These are phyloP conservation scores for Leptocoma aspasia DNA, from an alignment of 2,113 vertebrate species.

Conservation along the genomic window DNA sequence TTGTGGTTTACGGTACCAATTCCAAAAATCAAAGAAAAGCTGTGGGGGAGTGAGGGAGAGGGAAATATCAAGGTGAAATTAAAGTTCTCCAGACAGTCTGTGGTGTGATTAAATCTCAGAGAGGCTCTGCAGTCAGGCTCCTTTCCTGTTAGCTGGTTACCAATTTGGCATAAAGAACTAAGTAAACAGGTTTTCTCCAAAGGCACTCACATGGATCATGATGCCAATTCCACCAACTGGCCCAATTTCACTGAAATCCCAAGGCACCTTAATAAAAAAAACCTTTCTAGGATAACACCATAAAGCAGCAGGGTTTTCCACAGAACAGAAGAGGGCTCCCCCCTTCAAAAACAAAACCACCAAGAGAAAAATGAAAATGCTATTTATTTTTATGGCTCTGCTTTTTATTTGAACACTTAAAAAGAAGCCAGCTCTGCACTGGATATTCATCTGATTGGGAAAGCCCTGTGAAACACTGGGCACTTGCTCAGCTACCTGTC, in stretches of 20 bases:
- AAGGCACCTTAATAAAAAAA: conserved; percentile 53
- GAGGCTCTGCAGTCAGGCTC: conserved; percentile 23
- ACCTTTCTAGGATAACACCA: conserved; percentile 9
- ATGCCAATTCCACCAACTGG: conserved; percentile 67
- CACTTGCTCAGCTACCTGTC: conserved; percentile 6
- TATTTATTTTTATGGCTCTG: conserved; percentile 53
- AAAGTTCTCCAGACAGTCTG: conserved; percentile 29
- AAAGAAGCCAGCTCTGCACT: conserved; percentile 39
- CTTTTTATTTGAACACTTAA: conserved; percentile 45
- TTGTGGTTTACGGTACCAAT: neutral
- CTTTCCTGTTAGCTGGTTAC: conserved; percentile 50
- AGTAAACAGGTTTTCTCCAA: conserved; percentile 73
- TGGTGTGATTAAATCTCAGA: conserved; percentile 58
- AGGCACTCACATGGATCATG: conserved; percentile 27
- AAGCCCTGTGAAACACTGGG: neutral
- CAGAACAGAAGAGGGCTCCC: conserved; percentile 35
- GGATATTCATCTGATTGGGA: neutral
- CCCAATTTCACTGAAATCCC: conserved; percentile 61
- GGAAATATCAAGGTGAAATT: conserved; percentile 31
- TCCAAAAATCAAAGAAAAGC: conserved; percentile 8
- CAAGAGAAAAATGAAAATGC: conserved; percentile 70
- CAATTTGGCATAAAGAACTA: conserved; percentile 68
- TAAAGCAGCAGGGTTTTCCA: conserved; percentile 66
- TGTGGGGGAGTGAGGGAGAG: neutral
- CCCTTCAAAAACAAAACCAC: conserved; percentile 52